Base-by-base conservation (phyloP, 2,797 vertebrate genomes). In the Eulemur albifrons region DNA sequence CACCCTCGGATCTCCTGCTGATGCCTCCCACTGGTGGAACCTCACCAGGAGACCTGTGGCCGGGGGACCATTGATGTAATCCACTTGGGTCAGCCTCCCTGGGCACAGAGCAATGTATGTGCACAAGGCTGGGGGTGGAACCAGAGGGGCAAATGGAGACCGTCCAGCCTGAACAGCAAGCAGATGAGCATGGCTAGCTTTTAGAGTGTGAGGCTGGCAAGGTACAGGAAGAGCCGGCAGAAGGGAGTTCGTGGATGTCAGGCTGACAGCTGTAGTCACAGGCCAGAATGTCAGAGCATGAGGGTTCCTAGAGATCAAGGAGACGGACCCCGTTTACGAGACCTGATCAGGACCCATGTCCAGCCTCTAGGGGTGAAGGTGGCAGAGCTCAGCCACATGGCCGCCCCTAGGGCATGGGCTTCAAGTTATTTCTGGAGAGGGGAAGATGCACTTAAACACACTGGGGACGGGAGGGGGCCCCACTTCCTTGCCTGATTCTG, bases 341-440 rank as follows among this genome's bases (percentile, higher is more conserved):
- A 67, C 27, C 10, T 21, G 5, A 0, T 40, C 45, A 61, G 59
- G 10, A 9, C 57, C 20, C 0, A 21, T 0, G 6, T 9, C 6
- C 27, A 32, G 67, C 69, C 79, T 86, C 75, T 20, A 23, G 15
- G 76, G 50, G n/a, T 18, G 18, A 54, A 2, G 4, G 32, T 5
- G n/a, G 45, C 70, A 81, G 63, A 84, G 35, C 40, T 75, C 38
- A 59, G 84, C 18, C 38, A 45, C 32, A 9, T 35, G 65, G 63
- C 27, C 40, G 1, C 27, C 45, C 73, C 77, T 11, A 2, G 72
- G 43, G 8, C 35, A 14, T 40, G n/a, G 40, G 52, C 40, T 90
- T 61, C 35, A 25, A 7, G 87, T 84, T 90, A 2, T 90, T 96
- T 81, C 88, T 54, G 48, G 69, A 67, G 72, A 88, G 72, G 54